Evolutionary conservation across 2,888 invertebrate species (phyloP), one percentile per base, ranked within the genome.

Genomic region (Amphipyra berbera): DNA sequence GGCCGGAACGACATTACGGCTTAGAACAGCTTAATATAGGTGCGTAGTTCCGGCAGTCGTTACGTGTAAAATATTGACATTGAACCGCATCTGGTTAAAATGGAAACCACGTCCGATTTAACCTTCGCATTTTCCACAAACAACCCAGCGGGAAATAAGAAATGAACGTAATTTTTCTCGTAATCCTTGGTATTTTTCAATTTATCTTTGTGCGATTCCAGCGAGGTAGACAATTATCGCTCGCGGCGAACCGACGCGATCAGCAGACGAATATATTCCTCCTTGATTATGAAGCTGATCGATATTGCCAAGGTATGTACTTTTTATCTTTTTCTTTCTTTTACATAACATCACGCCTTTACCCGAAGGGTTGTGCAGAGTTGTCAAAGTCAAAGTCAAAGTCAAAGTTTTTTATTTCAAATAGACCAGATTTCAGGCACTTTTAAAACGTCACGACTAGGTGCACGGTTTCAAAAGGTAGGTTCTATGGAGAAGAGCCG

Each of bases 161-260:
- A n/a, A 9, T 4, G 6, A 30, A 1, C 5, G 33, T n/a, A 40
- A 40, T 40, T 6, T 42, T 42, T 38, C 14, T 5, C 2, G 21
- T 33, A 46, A 45, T 44, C 14, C n/a, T 40, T 12, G 8, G 52
- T 56, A 56, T 67, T 54, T 61, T 53, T 15, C 14, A 62, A 40
- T 45, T 21, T 14, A 14, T 42, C 46, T 40, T 14, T 61, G 30
- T 56, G 10, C 15, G 14, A 27, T 81, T 82, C 1, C 86, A 94
- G 94, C 14, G 94, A 94, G 67, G 94, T 94, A 15, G 94, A 94
- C 79, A 91, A 91, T 81, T 94, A 93, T 79, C 82, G 94, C 1
- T 81, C 89, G 0, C 76, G 91, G 0, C 85, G 94, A 1, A 92
- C 93, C 0, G 94, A 93, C 55, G 93, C 94, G 13, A 93, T 94